Evolutionary conservation across 2,113 vertebrate genomes (phyloP), one percentile per base, ranked within the genome.

Genomic region (Macquaria australasica): DNA sequence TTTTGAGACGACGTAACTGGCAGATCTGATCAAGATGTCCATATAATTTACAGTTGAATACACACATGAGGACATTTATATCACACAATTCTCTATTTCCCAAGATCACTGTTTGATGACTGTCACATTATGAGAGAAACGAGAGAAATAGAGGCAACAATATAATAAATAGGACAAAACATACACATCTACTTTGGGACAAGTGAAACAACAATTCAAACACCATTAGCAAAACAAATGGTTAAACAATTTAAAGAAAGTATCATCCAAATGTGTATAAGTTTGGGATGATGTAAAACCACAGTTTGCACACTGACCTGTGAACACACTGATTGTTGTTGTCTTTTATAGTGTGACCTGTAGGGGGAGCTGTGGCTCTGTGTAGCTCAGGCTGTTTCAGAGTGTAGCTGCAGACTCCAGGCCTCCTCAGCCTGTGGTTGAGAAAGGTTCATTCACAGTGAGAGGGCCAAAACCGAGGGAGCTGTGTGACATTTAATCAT

Each of bases 321-420:
- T 51, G 50, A 18, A 18, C 7, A 8, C 20, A 21, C 20, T 31
- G 21, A 53, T 28, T 77, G 28, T 77, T 73, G 72, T 74, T 77
- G 73, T 87, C 7, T 53, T 73, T 25, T 20, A 2, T 6, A 8
- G 6, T 53, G 14, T 64, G 5, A 23, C 73, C 90, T 20, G 72
- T 59, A 87, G 93, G 92, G 85, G 93, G 91, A 55, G 92, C 91
- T 94, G 90, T 94, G 82, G 88, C 34, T 88, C 92, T 73, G 43
- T 55, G 48, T 15, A 58, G 71, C 62, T 73, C 34, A 8, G 63
- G 16, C 48, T 48, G 28, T 62, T 50, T 74, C 11, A 45, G n/a
- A 37, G n/a, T 9, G 9, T 28, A 0, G 62, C 64, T 77, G 56
- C 75, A 84, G 68, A 55, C 67, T 60, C 16, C 18, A 18, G 34